phyloP scores from a whole-genome alignment of 2,888 invertebrate species.

The Pegoplata infirma region DNA sequence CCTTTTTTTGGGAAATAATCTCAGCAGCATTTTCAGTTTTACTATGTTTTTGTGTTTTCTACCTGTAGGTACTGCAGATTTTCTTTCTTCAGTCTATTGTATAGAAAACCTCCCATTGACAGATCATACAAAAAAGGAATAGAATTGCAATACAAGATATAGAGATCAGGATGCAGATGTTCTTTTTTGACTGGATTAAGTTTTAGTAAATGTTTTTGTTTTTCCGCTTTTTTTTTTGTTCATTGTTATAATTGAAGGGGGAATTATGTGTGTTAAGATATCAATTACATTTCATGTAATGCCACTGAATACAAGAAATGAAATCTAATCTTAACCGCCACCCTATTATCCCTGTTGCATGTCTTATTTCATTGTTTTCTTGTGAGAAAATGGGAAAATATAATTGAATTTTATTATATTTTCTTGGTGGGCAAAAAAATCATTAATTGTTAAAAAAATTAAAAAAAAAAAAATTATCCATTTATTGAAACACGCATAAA shows the following conservation, averaged over 20 bases:
- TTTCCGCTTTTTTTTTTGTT: not conserved
- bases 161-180: conserved; percentile 67
- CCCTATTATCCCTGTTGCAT: conserved; percentile 37
- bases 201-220: conserved; percentile 43
- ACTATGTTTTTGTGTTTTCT: not conserved
- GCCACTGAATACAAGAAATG: conserved; percentile 58
- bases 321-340: conserved; percentile 22
- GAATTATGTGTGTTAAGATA: conserved; percentile 48
- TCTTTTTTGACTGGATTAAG: conserved; percentile 61
- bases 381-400: conserved; percentile 33
- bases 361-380: conserved; percentile 1
- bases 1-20: conserved; percentile 34
- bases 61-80: conserved; percentile 35
- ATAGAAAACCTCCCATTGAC: conserved; percentile 1
- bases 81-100: conserved; percentile 27
- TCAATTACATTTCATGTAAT: conserved; percentile 59
- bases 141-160: conserved; percentile 35
- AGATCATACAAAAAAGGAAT: conserved; percentile 29
- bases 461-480: not conserved
- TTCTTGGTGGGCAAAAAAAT: not conserved
- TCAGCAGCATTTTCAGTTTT: conserved; percentile 6
- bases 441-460: no score
- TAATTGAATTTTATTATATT: conserved; percentile 46
- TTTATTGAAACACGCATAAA: not conserved
- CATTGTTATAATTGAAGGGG: conserved; percentile 27